Evolutionary conservation across 2,113 vertebrate genomes (phyloP).

Genomic region (Seriola aureovittata): DNA sequence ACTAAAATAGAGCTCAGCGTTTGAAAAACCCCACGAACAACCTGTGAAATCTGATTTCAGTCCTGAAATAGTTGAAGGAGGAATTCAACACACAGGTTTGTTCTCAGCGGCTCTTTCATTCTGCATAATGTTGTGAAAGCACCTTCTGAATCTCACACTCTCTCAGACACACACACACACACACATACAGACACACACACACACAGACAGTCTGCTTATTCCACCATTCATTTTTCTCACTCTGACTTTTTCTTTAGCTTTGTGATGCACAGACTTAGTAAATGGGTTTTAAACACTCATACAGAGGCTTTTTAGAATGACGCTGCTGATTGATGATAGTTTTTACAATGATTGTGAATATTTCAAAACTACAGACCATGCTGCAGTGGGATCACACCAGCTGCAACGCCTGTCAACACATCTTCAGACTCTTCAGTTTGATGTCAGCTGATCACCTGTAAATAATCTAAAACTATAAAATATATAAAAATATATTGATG

Average conservation of each 20-base stretch:
- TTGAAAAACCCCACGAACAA: slow-evolving; percentile 54
- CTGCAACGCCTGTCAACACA: too few relatives aligned
- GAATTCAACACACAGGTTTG: slow-evolving; percentile 41
- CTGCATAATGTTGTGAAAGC: slow-evolving; percentile 41
- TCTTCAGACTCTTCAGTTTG: too few relatives aligned
- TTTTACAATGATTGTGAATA: not conserved
- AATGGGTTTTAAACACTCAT: not conserved
- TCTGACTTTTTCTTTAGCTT: not conserved
- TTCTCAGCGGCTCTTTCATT: slow-evolving; percentile 29
- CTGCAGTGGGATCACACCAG: too few relatives aligned
- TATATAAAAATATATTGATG: too few relatives aligned
- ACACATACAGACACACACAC: not conserved
- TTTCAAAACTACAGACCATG: too few relatives aligned
- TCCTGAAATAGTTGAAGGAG: slow-evolving; percentile 48
- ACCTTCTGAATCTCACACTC: slow-evolving; percentile 17
- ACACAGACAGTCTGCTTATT: slow-evolving; percentile 35
- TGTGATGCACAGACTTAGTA: not conserved
- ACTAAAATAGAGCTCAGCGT: slow-evolving; percentile 51
- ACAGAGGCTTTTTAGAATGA: not conserved
- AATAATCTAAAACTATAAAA: too few relatives aligned
- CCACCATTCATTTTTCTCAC: slow-evolving; percentile 17
- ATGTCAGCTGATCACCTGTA: too few relatives aligned
- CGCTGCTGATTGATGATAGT: not conserved
- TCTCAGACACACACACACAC: slow-evolving; percentile 10
- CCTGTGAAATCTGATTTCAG: slow-evolving; percentile 65